Evolutionary conservation across 1,140 invertebrate genomes (phyloP).

Genomic region (Ips typographus): DNA sequence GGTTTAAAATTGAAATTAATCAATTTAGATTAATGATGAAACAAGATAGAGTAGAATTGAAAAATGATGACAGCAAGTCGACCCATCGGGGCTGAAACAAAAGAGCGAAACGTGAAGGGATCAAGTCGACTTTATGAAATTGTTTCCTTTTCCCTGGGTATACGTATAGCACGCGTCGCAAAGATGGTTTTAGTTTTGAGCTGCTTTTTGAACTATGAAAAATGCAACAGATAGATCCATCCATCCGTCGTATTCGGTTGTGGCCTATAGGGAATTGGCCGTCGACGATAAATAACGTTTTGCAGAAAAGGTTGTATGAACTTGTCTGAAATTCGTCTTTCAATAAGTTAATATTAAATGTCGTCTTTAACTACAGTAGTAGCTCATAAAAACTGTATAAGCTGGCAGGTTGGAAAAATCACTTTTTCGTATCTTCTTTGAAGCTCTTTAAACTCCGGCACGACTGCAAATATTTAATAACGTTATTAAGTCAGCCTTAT

Average conservation of each 20-base stretch:
- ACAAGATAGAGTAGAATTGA: too few relatives aligned
- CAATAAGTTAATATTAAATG: slow-evolving; percentile 7
- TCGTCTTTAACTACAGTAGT: too few relatives aligned
- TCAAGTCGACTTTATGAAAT: slow-evolving; percentile 34
- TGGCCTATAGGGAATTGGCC: slow-evolving; percentile 22
- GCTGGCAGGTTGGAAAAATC: too few relatives aligned
- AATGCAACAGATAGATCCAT: slow-evolving; percentile 38
- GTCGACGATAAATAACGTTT: slow-evolving; percentile 31
- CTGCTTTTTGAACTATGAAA: slow-evolving; percentile 39
- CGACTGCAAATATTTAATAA: neutral
- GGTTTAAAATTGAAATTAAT: too few relatives aligned
- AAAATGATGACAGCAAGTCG: too few relatives aligned
- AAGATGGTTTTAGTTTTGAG: slow-evolving; percentile 37
- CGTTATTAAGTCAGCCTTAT: slow-evolving; percentile 4
- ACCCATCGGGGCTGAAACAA: neutral
- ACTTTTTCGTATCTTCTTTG: too few relatives aligned
- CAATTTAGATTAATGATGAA: too few relatives aligned
- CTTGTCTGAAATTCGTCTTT: slow-evolving; percentile 8
- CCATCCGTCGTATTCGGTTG: slow-evolving; percentile 13
- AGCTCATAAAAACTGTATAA: too few relatives aligned
- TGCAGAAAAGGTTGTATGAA: slow-evolving; percentile 7
- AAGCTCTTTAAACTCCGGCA: too few relatives aligned
- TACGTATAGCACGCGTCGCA: slow-evolving; percentile 30
- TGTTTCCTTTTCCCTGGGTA: slow-evolving; percentile 29
- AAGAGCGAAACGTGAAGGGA: slow-evolving; percentile 26